Percentiles rank a stretch among this genome's conserved stretches.
Evolutionary conservation across 2,888 invertebrate genomes (phyloP).

Genomic region (Trichogramma dendrolimi): DNA sequence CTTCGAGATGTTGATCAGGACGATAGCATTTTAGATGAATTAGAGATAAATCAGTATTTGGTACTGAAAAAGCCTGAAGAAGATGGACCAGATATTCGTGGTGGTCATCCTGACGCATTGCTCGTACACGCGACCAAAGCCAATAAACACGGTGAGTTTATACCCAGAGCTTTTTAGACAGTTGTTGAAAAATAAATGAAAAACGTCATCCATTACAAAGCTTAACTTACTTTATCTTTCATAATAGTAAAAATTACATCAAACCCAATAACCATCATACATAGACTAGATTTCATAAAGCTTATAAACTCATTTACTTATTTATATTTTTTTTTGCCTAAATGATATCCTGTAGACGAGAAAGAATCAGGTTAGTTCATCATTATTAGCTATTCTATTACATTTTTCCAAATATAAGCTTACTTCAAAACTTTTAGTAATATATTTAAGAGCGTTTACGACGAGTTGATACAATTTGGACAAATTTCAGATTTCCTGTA

Average conservation of each 20-base stretch:
- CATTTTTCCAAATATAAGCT: background rate
- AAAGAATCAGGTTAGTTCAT: constrained; percentile 53
- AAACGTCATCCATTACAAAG: background rate
- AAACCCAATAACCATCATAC: no score
- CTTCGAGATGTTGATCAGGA: constrained; percentile 43
- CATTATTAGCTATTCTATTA: constrained; percentile 3
- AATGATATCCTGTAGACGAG: constrained; percentile 45
- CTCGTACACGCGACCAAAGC: constrained; percentile 95
- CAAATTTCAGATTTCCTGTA: constrained; percentile 74
- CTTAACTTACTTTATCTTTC: no score
- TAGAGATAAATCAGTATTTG: constrained; percentile 76
- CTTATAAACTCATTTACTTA: no score
- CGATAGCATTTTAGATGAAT: constrained; percentile 63
- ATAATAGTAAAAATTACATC: no score
- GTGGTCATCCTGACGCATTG: constrained; percentile 90
- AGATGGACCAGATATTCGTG: constrained; percentile 87
- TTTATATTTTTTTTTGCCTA: constrained; percentile 29
- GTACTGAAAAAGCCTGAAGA: constrained; percentile 75
- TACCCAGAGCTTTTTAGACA: constrained; percentile 6
- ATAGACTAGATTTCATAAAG: no score
- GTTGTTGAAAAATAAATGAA: background rate
- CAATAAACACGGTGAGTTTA: constrained; percentile 69
- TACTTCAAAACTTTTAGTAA: background rate
- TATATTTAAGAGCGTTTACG: background rate
- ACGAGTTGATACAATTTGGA: background rate